These are phyloP conservation scores for Sympetrum striolatum DNA, from an alignment of 2,888 invertebrate genomes.

Conservation along the genomic window DNA sequence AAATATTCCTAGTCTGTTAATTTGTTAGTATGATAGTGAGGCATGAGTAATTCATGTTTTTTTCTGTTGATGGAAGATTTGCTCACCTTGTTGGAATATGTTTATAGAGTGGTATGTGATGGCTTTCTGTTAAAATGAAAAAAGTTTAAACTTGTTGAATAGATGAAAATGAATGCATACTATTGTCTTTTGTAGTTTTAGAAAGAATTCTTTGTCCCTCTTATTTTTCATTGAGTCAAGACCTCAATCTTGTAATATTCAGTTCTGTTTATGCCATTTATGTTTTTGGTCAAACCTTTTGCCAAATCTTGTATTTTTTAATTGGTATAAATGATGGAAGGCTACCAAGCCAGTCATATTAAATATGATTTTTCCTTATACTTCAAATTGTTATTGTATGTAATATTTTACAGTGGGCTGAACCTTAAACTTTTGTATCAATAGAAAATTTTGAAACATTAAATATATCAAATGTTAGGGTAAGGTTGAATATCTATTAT, in stretches of 20 bases:
- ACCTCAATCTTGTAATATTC: background rate
- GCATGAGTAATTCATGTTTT: background rate
- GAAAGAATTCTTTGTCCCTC: background rate
- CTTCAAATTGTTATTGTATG: too few species aligned
- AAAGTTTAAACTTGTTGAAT: conserved; percentile 10
- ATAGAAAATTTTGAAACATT: too few species aligned
- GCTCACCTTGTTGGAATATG: background rate
- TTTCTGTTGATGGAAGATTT: conserved; percentile 1
- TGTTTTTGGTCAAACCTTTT: background rate
- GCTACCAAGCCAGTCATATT: background rate
- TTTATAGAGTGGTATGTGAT: conserved; percentile 1
- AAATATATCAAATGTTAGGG: too few species aligned
- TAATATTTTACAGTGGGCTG: too few species aligned
- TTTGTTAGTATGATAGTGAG: conserved; percentile 9
- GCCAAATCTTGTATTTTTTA: background rate
- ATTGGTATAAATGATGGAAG: background rate
- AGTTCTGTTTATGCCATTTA: background rate
- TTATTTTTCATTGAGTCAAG: background rate
- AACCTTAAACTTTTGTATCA: too few species aligned
- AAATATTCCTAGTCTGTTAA: conserved; percentile 18
- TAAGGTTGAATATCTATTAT: too few species aligned
- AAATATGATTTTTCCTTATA: background rate
- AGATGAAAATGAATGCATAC: conserved; percentile 14
- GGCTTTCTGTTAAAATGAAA: conserved; percentile 20
- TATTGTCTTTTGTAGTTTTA: background rate